A percentile compares a stretch with the other conserved stretches of the same genome.
These are phyloP conservation scores for Eupithecia inturbata DNA, from an alignment of 2,888 invertebrate genomes.

Conservation along the genomic window DNA sequence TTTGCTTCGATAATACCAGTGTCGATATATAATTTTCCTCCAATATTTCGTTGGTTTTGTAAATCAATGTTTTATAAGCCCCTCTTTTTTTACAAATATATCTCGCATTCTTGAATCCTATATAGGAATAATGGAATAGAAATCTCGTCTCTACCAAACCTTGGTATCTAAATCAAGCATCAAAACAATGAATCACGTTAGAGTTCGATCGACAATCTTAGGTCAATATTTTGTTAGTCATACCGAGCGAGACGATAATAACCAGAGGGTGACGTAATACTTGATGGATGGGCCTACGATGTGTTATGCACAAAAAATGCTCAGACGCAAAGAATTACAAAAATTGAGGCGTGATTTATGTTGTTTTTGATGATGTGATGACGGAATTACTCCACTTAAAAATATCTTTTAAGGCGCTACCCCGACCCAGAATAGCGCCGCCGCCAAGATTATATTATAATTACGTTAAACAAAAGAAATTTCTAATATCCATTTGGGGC, in stretches of 20 bases:
- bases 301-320: conserved; percentile 21
- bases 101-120: no score
- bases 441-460: no score
- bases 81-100: background rate
- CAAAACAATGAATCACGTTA: conserved; percentile 27
- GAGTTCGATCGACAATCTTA: conserved; percentile 21
- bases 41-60: no score
- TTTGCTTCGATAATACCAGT: no score
- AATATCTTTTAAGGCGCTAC: no score
- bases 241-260: background rate
- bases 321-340: background rate
- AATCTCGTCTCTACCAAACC: background rate
- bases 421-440: no score
- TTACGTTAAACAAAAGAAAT: no score
- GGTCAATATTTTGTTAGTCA: conserved; percentile 28
- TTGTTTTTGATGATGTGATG: no score
- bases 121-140: background rate
- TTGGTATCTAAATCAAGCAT: conserved; percentile 8
- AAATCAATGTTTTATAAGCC: background rate
- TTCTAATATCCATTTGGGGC: no score
- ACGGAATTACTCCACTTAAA: no score
- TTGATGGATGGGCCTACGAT: conserved; percentile 9
- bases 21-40: no score
- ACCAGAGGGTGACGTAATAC: conserved; percentile 17
- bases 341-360: background rate